Evolutionary conservation across 30 jellyfish, hydroid and myxozoan genomes (phyloP).

Genomic region (Morbakka virulenta): DNA sequence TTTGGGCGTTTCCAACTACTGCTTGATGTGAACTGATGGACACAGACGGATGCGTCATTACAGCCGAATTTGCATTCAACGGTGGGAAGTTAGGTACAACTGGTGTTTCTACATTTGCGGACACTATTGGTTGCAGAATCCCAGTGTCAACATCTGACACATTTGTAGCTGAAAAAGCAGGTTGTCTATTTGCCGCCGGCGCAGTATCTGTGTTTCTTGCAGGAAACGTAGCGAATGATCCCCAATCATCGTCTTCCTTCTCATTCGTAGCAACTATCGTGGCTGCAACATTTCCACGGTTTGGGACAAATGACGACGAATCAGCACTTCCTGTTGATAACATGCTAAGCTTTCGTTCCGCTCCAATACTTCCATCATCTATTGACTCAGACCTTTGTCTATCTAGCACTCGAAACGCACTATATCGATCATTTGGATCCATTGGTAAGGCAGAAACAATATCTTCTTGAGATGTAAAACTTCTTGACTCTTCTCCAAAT

Average conservation of each 20-base stretch:
- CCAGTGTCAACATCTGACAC: too few species aligned
- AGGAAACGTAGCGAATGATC: neutral
- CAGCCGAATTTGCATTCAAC: too few species aligned
- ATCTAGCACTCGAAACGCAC: constrained; percentile 46
- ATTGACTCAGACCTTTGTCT: constrained; percentile 15
- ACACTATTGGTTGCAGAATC: too few species aligned
- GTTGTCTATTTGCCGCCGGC: too few species aligned
- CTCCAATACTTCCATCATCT: neutral
- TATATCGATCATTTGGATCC: constrained; percentile 67
- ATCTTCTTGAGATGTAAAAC: neutral
- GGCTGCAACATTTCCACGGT: neutral
- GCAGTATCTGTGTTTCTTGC: too few species aligned
- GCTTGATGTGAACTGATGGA: too few species aligned
- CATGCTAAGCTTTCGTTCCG: neutral
- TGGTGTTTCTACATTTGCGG: too few species aligned
- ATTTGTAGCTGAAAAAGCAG: too few species aligned
- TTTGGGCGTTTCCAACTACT: too few species aligned
- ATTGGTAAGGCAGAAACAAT: constrained; percentile 40
- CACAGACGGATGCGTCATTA: too few species aligned
- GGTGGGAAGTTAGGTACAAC: too few species aligned
- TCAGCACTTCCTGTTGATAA: neutral
- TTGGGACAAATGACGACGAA: neutral
- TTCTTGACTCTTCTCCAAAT: neutral
- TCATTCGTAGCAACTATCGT: neutral
- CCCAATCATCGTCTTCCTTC: neutral